Base-by-base conservation (phyloP, 1,140 invertebrate genomes). In the Paraescarpia echinospica region DNA sequence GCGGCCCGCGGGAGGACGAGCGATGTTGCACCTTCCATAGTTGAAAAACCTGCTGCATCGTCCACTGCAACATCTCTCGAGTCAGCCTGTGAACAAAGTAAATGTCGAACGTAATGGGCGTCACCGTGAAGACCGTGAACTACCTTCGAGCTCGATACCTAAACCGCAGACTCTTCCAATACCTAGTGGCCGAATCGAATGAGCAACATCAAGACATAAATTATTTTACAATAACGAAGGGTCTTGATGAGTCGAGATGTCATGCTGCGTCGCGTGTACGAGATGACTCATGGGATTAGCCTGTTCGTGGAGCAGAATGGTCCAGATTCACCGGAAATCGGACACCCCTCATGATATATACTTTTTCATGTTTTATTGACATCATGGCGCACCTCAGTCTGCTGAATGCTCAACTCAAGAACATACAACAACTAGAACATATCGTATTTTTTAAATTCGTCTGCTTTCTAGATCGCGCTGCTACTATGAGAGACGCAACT, bases 201-300 rank as follows among this genome's bases (percentile, higher is more conserved):
- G 89, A 6, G n/a, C 89, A 89, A 27, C 27, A 89, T 33, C n/a
- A n/a, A n/a, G n/a, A n/a, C n/a, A n/a, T n/a, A n/a, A 89, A 8
- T 22, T 89, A 27, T 27, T 89, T 6, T 89, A 89, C 89, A 8
- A 89, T 22, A 33, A 5, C 34, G 89, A 5, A 33, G 89, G 6
- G 27, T 27, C 34, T 89, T 6, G 89, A 6, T 89, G 34, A 89
- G 89, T 89, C 89, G 89, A 89, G 89, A 27, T 33, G 89, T 27
- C 89, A 89, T 89, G 89, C n/a, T 89, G n/a, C 89, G 89, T 34
- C 89, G 89, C 9, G 34, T 89, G 89, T 89, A 89, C 27, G 89
- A 89, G 89, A 6, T 89, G n/a, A 33, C 6, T 6, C n/a, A 89
- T 89, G 5, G 34, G n/a, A n/a, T n/a, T n/a, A n/a, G n/a, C n/a